Base-by-base conservation (phyloP, 2,888 invertebrate species). In the Brachyptera risi region DNA sequence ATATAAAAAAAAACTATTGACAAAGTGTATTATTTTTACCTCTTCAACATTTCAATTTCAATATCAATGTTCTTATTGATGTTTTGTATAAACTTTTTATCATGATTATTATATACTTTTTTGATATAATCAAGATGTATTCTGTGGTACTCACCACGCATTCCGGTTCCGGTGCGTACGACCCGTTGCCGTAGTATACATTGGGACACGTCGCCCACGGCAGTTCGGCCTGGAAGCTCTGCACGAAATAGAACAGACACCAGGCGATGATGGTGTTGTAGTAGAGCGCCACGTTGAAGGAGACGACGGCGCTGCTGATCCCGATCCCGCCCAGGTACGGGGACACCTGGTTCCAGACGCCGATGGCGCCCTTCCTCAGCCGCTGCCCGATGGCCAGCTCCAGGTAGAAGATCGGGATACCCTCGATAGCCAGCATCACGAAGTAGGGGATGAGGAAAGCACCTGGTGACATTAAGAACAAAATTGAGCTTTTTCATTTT, bases 201-300 rank as follows among this genome's bases (percentile, higher is more conserved):
- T 88, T 91, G 1, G 95, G 95, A 74, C 96, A 96, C 63, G 90
- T 88, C 0, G 92, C 80, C 96, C 96, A 96, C 5, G 96, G 96
- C 69, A 96, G 75, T 71, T 93, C 87, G 0, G 89, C 86, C 73
- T 93, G 92, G 76, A 96, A 96, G 75, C 95, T 95, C 80, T 80
- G 73, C 67, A 90, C 88, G 73, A 96, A 88, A 78, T 96, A 96
- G 76, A 94, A 95, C 72, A 96, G 82, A 74, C 96, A 96, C 97
- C 97, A 97, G 63, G 96, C 96, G 68, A 97, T 96, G 69, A 97
- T 96, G 63, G 96, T 96, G 77, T 97, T 97, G 78, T 97, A 97
- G 76, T 97, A 97, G 66, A 97, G 81, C 11, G 95, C 96, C 66
- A 97, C 96, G 73, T 96, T 92, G 78, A 95, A 96, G 1, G 96